Base-by-base conservation (phyloP, 2,797 vertebrate genomes). In the Pterois miles region DNA sequence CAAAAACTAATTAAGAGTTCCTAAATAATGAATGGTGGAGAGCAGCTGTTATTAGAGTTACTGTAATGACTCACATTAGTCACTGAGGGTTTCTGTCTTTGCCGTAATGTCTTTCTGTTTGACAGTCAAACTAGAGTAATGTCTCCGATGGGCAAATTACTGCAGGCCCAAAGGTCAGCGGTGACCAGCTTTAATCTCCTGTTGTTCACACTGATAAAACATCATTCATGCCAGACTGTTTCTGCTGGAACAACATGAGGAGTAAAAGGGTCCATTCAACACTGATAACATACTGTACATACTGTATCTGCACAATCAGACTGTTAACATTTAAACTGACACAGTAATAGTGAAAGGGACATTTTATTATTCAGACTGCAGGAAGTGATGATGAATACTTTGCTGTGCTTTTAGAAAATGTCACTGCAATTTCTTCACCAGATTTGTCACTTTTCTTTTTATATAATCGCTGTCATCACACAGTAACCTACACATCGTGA, bases 1-100 rank as follows among this genome's bases (percentile, higher is more conserved):
- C 71, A 40, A 72, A 86, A 84, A 78, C 64, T 87, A 89, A 90
- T 91, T 86, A 86, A n/a, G 59, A 82, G 53, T 23, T 59, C 65
- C 81, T 93, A 23, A 88, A 93, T 94, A 89, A 94, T 93, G 82
- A 81, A 93, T 82, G 60, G 36, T 50, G 33, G 14, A 43, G 65
- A 80, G 77, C 46, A 63, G 84, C 71, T 87, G 9, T 78, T 90
- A 84, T 88, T 89, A 65, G 76, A 90, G 83, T 43, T 62, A 76
- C 59, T 77, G 62, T 93, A 90, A 93, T 91, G 89, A 89, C 74
- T 78, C 82, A 66, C 88, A 91, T 93, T 84, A 80, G 83, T 94
- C 91, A 90, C 73, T 56, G 65, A 79, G 82, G 48, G 57, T 79
- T 69, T 84, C 68, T 70, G 40, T 70, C 53, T 62, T 66, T 88